Percentiles rank a stretch among this genome's conserved stretches.
Conservation (phyloP, 2,797 vertebrate genomes). For the Taenioides sp. region DNA sequence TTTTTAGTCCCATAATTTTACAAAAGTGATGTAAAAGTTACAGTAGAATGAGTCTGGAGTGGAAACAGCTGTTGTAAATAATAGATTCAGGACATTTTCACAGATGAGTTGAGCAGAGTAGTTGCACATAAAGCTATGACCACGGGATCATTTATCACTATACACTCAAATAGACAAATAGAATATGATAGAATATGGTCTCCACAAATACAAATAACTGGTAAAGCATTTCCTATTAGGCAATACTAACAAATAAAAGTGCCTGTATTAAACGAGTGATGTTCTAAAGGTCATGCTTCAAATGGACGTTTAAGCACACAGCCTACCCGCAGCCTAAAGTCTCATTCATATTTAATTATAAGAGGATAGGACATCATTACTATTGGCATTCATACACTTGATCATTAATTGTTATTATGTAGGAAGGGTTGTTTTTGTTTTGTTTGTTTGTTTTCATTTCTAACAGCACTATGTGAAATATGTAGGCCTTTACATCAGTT, state of each 20-base stretch:
- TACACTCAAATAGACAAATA: neutral
- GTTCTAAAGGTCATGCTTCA: slow-evolving; percentile 1
- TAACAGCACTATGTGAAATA: neutral
- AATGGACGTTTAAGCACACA: slow-evolving; percentile 6
- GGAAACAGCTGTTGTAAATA: slow-evolving; percentile 12
- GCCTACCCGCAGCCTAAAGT: neutral
- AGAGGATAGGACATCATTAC: neutral
- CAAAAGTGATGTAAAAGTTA: neutral
- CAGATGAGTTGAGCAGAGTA: slow-evolving; percentile 6
- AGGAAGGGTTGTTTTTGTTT: neutral
- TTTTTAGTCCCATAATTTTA: neutral
- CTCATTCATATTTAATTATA: neutral
- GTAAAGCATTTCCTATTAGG: neutral
- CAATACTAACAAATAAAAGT: neutral
- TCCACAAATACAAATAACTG: neutral
- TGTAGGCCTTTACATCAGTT: slow-evolving; percentile 16
- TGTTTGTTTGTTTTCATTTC: neutral
- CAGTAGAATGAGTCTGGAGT: slow-evolving; percentile 2
- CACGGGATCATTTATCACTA: neutral
- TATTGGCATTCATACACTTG: slow-evolving; percentile 19
- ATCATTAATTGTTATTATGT: slow-evolving; percentile 17
- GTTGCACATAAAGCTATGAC: neutral
- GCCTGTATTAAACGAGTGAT: neutral
- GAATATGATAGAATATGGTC: neutral
- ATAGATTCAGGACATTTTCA: slow-evolving; percentile 10